Evolutionary conservation across 37 sponge, comb jelly and placozoan species (phyloP).

Genomic region (Lycopodina hypogea): DNA sequence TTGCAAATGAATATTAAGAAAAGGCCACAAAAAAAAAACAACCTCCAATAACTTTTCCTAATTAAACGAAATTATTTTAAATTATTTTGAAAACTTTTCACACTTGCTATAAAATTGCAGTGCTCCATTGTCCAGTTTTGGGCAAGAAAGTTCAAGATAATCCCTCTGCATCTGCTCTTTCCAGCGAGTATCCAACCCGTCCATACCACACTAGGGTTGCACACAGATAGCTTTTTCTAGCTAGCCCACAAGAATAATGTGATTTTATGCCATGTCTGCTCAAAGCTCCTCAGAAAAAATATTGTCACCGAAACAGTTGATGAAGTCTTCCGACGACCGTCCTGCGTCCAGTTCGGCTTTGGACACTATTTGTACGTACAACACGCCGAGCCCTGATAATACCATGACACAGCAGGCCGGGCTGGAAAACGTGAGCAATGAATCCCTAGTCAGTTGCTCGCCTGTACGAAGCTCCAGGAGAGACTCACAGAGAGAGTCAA

Average conservation of each 20-base stretch:
- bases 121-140: neutral
- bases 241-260: slow-evolving; percentile 10
- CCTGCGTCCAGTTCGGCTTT: slow-evolving; percentile 6
- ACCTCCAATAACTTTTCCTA: too few relatives aligned
- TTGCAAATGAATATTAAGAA: too few relatives aligned
- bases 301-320: neutral
- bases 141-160: neutral
- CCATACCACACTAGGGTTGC: neutral
- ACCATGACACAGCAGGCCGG: neutral
- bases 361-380: slow-evolving; percentile 49
- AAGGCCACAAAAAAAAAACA: too few relatives aligned
- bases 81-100: slow-evolving; percentile 3
- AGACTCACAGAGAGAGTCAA: neutral
- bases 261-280: slow-evolving; percentile 9
- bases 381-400: slow-evolving; percentile 40
- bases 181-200: slow-evolving; percentile 8
- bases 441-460: slow-evolving; percentile 37
- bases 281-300: neutral
- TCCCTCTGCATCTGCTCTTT: slow-evolving; percentile 28
- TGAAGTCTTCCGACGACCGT: neutral
- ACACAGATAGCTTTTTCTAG: slow-evolving; percentile 4
- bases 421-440: slow-evolving; percentile 42
- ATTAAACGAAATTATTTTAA: slow-evolving; percentile 28
- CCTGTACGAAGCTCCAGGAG: neutral
- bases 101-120: slow-evolving; percentile 7